Evolutionary conservation across 2,888 invertebrate genomes (phyloP), one percentile per base, ranked within the genome.

Genomic region (Nymphalis urticae): DNA sequence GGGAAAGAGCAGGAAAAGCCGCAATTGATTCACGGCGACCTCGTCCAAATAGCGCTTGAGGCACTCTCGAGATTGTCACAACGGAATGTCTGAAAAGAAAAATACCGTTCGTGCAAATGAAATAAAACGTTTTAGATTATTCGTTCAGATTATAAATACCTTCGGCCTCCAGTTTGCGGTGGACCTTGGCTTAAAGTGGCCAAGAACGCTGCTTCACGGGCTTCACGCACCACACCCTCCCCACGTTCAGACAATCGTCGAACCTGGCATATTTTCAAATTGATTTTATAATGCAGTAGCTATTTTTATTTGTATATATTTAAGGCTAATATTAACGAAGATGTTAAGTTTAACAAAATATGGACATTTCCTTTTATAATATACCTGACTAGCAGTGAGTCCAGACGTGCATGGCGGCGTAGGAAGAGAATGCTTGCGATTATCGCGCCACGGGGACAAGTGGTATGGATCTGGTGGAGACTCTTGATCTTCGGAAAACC

Each of bases 361-460:
- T n/a, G 9, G 4, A 16, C 3, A 19, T 9, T 19, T 5, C 19
- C 24, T 58, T 54, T 62, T 59, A 24, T 17, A 48, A 24, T 2
- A 47, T 70, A 97, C 97, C 94, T 97, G 97, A 76, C 97, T 97
- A 53, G 97, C 97, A 56, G 97, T 97, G 69, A 97, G 97, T 62
- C 97, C 97, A 68, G 96, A 95, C 36, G 96, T 96, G 79, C 97
- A 97, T 76, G 96, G 95, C 2, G 97, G 97, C 0, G 97, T 97
- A 2, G 97, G 97, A 77, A 97, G 88, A 32, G 97, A 97, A 80
- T 97, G 96, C 80, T 97, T 97, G 77, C 97, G 94, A 1, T 95
- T 94, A 77, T 96, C 96, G 27, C 96, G 93, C 95, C 96, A 97
- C 6, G 97, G 97, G 0, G 97, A 97, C 66, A 97, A 87, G 62